phyloP scores from a whole-genome alignment of 2,113 vertebrate species.

The Sebastes schlegelii region DNA sequence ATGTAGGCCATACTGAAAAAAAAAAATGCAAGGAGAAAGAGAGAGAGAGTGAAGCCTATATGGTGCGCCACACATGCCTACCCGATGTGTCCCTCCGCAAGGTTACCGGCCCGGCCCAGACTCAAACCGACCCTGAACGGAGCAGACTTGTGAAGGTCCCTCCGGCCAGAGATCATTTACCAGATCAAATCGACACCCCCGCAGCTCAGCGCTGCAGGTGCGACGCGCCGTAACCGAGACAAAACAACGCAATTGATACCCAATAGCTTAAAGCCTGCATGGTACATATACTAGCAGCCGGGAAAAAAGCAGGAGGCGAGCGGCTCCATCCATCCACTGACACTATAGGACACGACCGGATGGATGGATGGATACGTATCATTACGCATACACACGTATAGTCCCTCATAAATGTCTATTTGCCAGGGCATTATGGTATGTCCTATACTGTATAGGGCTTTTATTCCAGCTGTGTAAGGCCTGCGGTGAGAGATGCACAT shows the following conservation, averaged over 20 bases:
- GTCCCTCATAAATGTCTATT: conserved; percentile 53
- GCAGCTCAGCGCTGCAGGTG: conserved; percentile 62
- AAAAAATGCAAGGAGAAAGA: background rate
- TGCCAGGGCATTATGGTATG: conserved; percentile 57
- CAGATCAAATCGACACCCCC: conserved; percentile 53
- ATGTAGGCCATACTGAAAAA: background rate
- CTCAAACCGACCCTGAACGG: conserved; percentile 35
- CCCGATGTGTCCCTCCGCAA: conserved; percentile 79
- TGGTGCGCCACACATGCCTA: conserved; percentile 75
- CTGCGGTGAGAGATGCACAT: conserved; percentile 35
- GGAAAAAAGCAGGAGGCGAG: conserved; percentile 8
- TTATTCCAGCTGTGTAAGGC: conserved; percentile 49
- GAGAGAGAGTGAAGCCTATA: conserved; percentile 7
- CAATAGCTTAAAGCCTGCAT: conserved; percentile 6
- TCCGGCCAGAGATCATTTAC: conserved; percentile 33
- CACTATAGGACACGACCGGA: conserved; percentile 25
- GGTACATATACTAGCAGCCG: background rate
- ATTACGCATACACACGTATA: conserved; percentile 33
- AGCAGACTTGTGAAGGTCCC: conserved; percentile 47
- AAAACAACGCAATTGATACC: conserved; percentile 45
- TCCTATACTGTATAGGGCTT: conserved; percentile 42
- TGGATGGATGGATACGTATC: conserved; percentile 37
- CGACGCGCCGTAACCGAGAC: conserved; percentile 41
- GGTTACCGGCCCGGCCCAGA: conserved; percentile 77
- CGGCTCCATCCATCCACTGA: conserved; percentile 20